Conservation (phyloP, 2,888 invertebrate genomes). For the Torymus tubicola region DNA sequence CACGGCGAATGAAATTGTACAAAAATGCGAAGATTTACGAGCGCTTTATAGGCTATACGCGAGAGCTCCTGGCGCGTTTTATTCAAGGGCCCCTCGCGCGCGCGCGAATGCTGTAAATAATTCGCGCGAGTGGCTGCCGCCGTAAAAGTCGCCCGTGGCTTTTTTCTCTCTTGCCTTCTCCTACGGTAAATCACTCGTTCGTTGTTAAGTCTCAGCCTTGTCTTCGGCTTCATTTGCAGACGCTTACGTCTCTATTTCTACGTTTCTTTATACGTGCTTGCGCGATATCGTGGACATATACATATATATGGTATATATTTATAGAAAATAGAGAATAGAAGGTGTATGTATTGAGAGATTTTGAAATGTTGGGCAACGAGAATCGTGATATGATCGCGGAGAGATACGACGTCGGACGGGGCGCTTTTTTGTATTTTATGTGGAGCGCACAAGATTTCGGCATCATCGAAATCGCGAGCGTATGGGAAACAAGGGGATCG, state of each 20-base stretch:
- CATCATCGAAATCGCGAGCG: too few species aligned
- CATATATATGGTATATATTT: too few species aligned
- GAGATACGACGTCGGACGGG: too few species aligned
- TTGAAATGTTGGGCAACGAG: too few species aligned
- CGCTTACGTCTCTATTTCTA: not conserved
- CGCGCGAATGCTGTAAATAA: slow-evolving; percentile 66
- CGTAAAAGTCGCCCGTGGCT: slow-evolving; percentile 68
- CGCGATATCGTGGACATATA: too few species aligned
- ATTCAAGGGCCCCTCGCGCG: slow-evolving; percentile 12
- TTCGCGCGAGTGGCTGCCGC: slow-evolving; percentile 68
- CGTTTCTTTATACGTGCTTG: too few species aligned
- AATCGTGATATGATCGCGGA: too few species aligned
- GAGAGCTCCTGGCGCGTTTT: slow-evolving; percentile 27
- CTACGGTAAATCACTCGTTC: slow-evolving; percentile 66
- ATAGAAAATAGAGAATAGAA: too few species aligned
- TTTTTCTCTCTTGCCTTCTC: slow-evolving; percentile 60
- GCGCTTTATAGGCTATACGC: slow-evolving; percentile 58
- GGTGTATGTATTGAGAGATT: too few species aligned
- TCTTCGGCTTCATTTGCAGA: not conserved
- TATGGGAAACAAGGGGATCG: too few species aligned
- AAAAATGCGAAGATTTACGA: slow-evolving; percentile 60
- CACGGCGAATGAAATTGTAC: slow-evolving; percentile 44
- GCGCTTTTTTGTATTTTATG: too few species aligned
- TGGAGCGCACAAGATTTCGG: too few species aligned
- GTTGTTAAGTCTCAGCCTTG: slow-evolving; percentile 30